Evolutionary conservation across 2,888 invertebrate species (phyloP).

Genomic region (Temnothorax rugatulus): DNA sequence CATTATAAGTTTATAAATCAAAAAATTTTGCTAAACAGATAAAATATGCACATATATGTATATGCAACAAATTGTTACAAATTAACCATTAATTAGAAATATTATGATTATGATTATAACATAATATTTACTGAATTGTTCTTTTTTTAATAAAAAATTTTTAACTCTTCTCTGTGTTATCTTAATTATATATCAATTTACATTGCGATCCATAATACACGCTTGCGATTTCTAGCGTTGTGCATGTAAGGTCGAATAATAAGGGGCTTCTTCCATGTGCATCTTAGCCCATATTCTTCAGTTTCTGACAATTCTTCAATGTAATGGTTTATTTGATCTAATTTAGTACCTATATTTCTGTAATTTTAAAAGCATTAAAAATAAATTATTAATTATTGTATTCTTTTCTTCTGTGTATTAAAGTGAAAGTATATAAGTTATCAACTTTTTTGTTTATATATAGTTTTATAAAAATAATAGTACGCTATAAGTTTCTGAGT

Average conservation of each 20-base stretch:
- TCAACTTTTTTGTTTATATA: not conserved
- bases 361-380: not conserved
- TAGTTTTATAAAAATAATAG: not conserved
- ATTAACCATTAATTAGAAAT: not conserved
- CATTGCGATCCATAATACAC: slow-evolving; percentile 23
- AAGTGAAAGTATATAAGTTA: not conserved
- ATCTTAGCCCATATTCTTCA: slow-evolving; percentile 4
- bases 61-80: not conserved
- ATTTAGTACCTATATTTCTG: not conserved
- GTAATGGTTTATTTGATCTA: slow-evolving; percentile 10
- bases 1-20: not conserved
- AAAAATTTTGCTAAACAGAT: not conserved
- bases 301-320: not conserved
- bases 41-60: not conserved
- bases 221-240: not conserved
- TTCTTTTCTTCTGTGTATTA: too few species aligned
- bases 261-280: not conserved
- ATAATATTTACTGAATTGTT: not conserved
- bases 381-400: not conserved
- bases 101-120: not conserved
- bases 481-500: not conserved
- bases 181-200: slow-evolving; percentile 19
- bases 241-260: not conserved
- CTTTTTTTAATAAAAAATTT: not conserved
- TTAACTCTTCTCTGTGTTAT: not conserved